Evolutionary conservation across 53 echinoderm and acorn worm species (phyloP).

Genomic region (Antedon mediterranea): DNA sequence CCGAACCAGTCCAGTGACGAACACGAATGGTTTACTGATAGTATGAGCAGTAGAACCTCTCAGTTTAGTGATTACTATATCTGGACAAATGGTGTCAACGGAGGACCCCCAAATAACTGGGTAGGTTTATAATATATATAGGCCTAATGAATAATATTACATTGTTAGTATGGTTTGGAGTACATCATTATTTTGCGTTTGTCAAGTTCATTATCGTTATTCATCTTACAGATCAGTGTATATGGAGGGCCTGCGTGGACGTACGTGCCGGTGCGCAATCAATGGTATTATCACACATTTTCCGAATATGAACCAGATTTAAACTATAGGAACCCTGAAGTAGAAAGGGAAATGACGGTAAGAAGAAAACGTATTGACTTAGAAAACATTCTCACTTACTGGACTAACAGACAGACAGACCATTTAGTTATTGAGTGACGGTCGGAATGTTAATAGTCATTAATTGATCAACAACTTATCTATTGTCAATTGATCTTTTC

Average conservation of each 20-base stretch:
- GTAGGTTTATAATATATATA: constrained; percentile 1
- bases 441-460: too few relatives aligned
- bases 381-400: too few relatives aligned
- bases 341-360: constrained; percentile 17
- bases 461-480: too few relatives aligned
- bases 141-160: too few relatives aligned
- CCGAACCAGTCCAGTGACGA: constrained; percentile 37
- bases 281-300: constrained; percentile 29
- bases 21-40: constrained; percentile 30
- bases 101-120: constrained; percentile 19
- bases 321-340: constrained; percentile 16
- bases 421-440: too few relatives aligned
- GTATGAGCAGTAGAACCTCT: constrained; percentile 4
- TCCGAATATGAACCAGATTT: constrained; percentile 18
- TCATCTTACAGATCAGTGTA: neutral
- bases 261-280: constrained; percentile 14
- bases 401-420: too few relatives aligned
- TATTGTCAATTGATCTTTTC: too few relatives aligned
- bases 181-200: too few relatives aligned
- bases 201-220: too few relatives aligned
- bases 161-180: too few relatives aligned
- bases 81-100: constrained; percentile 21
- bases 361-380: neutral
- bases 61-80: constrained; percentile 29
- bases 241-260: constrained; percentile 15